These are phyloP conservation scores for Microctenopoma steveboyesi DNA, from an alignment of 2,797 vertebrate species.

Conservation along the genomic window DNA sequence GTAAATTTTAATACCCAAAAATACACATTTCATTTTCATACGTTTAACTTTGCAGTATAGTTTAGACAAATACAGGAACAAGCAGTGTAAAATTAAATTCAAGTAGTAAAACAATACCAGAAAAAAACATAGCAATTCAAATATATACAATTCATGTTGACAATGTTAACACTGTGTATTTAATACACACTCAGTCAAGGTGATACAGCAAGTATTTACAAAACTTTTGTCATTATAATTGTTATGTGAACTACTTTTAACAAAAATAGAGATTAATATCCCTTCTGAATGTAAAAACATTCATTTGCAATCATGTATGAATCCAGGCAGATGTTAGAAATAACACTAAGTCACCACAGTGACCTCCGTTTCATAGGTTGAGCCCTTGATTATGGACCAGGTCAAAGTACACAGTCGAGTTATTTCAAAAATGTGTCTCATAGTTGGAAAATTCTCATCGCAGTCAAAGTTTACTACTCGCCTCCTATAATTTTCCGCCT, in stretches of 20 bases:
- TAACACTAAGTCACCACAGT: slow-evolving; percentile 55
- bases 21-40: slow-evolving; percentile 64
- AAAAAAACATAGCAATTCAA: slow-evolving; percentile 15
- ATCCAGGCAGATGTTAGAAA: slow-evolving; percentile 61
- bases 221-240: slow-evolving; percentile 58
- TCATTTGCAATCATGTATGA: slow-evolving; percentile 23
- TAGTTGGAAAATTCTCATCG: slow-evolving; percentile 17
- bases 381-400: slow-evolving; percentile 42
- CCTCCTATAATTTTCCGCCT: background rate
- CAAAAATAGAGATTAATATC: slow-evolving; percentile 1
- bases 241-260: slow-evolving; percentile 31
- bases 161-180: slow-evolving; percentile 63
- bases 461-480: slow-evolving; percentile 1
- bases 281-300: background rate
- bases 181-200: slow-evolving; percentile 66
- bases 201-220: slow-evolving; percentile 73
- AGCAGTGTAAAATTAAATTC: slow-evolving; percentile 22
- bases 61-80: slow-evolving; percentile 35
- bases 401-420: slow-evolving; percentile 53
- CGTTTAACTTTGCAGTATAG: slow-evolving; percentile 20
- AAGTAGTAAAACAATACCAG: slow-evolving; percentile 24
- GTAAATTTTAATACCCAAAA: slow-evolving; percentile 58
- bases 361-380: slow-evolving; percentile 38
- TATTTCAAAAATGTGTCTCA: slow-evolving; percentile 64
- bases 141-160: slow-evolving; percentile 55